Evolutionary conservation across 1,140 invertebrate genomes (phyloP).

Genomic region (Pentalonia nigronervosa): DNA sequence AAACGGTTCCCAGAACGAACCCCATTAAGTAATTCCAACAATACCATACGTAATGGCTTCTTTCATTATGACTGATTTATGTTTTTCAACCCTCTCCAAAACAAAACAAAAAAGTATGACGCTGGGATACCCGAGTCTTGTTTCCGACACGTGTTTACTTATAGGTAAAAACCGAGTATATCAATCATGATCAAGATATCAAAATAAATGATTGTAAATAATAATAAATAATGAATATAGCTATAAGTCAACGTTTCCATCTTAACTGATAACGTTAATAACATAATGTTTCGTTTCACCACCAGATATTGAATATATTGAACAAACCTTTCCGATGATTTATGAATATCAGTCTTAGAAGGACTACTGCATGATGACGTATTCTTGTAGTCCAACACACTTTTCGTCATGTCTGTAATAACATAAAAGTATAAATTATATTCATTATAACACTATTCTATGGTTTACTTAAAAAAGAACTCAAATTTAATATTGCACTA

Average conservation of each 20-base stretch:
- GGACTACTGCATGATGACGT: constrained; percentile 83
- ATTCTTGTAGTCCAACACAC: constrained; percentile 87
- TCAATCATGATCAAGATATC: constrained; percentile 20
- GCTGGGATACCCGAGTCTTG: too few species aligned
- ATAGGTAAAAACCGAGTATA: constrained; percentile 23
- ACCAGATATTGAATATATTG: background rate
- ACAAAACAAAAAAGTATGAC: constrained; percentile 16
- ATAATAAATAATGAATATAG: background rate
- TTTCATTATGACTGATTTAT: constrained; percentile 50
- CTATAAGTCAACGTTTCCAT: background rate
- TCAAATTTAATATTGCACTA: background rate
- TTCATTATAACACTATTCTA: background rate
- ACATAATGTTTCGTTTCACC: background rate
- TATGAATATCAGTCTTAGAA: constrained; percentile 72
- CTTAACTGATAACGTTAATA: background rate
- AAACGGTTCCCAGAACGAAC: constrained; percentile 8
- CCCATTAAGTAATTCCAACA: constrained; percentile 46
- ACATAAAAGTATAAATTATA: background rate
- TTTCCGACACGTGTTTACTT: constrained; percentile 22
- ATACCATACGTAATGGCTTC: constrained; percentile 7
- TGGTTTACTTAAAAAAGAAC: background rate
- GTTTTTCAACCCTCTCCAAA: constrained; percentile 22
- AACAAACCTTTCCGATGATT: constrained; percentile 74
- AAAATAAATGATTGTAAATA: background rate
- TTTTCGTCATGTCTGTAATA: constrained; percentile 82